Evolutionary conservation across 2,888 invertebrate genomes (phyloP), one percentile per base, ranked within the genome.

Genomic region (Trissolcus brochymenae): DNA sequence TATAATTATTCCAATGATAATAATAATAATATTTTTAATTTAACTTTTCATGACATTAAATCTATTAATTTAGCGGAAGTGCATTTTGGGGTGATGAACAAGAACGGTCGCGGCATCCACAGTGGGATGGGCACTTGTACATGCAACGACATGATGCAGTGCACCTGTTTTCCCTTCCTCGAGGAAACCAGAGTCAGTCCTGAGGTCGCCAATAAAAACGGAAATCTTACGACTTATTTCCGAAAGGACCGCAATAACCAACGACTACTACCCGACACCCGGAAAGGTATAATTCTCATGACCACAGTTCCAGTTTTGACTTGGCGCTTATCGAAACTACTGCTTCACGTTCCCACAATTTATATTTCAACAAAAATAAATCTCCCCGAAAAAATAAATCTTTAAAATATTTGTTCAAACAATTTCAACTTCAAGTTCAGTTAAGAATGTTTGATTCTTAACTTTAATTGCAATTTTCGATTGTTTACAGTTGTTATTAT

Each of bases 101-200:
- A 82, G 68, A 88, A 88, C 6, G 89, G 88, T 0, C 84, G 89
- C 13, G 92, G 92, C 2, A 90, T 92, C 64, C 88, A 89, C 13
- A 85, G 85, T 60, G 91, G 91, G 1, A 81, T 86, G 35, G 92
- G 91, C 0, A 88, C 90, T 19, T 92, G 92, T 79, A 87, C 87
- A 11, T 92, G 92, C 82, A 87, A 89, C 75, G 85, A 88, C 29
- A 71, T 84, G 49, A 86, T 87, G 50, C 86, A 87, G 41, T 92
- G 92, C 83, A 87, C 88, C 29, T 92, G 91, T n/a, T 79, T 81
- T 55, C 75, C 82, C 40, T 80, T 82, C 46, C 81, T 80, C 21
- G 79, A 76, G 19, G 78, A 73, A 4, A 66, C 79, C 64, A 76
- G 73, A 6, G 79, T 70, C 46, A 72, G 67, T 4, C 56, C 43